Conservation (phyloP, 2,797 vertebrate species). For the Labeo calbasu region DNA sequence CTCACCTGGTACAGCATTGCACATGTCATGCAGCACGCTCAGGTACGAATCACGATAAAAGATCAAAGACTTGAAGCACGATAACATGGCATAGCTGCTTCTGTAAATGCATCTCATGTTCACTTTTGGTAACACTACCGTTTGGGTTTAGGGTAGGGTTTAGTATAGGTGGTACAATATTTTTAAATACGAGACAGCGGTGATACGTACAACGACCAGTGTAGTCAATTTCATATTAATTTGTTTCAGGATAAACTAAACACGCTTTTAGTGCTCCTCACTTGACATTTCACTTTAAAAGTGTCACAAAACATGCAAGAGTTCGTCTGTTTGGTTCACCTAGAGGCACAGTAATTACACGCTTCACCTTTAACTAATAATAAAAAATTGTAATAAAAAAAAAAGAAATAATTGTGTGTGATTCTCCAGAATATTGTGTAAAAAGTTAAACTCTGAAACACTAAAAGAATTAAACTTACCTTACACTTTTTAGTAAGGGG, state of each 20-base stretch:
- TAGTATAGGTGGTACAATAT: neutral
- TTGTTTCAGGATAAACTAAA: neutral
- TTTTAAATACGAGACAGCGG: neutral
- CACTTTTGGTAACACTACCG: neutral
- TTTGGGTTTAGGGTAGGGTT: neutral
- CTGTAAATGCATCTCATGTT: neutral
- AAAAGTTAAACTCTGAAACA: neutral
- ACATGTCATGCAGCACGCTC: neutral
- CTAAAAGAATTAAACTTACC: constrained; percentile 53
- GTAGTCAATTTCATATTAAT: neutral
- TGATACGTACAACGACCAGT: neutral
- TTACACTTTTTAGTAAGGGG: constrained; percentile 93
- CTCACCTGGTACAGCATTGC: neutral
- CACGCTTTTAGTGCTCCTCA: neutral
- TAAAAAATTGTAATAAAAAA: neutral
- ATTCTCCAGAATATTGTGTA: neutral
- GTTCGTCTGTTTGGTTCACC: neutral
- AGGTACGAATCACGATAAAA: neutral
- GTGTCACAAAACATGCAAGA: neutral
- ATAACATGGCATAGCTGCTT: neutral
- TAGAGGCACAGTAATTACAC: constrained; percentile 3
- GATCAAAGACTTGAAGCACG: neutral
- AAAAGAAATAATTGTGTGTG: neutral
- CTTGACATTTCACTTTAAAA: neutral
- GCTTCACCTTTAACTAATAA: constrained; percentile 6